Base-by-base conservation (phyloP, 2,113 vertebrate genomes). In the Nicator chloris region DNA sequence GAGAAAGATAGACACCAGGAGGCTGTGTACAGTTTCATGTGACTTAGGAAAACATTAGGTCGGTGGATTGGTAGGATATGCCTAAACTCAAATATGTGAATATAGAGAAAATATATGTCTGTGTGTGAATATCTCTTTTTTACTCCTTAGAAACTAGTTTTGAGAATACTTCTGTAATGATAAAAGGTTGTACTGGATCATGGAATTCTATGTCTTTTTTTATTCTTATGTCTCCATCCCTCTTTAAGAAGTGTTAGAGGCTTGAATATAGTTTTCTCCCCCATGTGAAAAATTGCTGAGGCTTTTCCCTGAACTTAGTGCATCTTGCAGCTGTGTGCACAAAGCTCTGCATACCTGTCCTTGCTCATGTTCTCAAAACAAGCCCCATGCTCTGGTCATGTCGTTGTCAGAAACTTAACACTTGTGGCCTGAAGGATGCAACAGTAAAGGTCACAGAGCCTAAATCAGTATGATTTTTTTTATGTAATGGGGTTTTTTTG, bases 41-140 rank as follows among this genome's bases (percentile, higher is more conserved):
- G 64, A 53, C 3, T n/a, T n/a, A 39, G 20, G n/a, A 42, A 50
- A 70, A 40, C 1, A 2, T n/a, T 56, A 56, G 18, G 15, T 42
- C 20, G 13, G 35, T 50, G 59, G 21, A 8, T 49, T 0, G 0
- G 20, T 39, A 44, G 18, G 31, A 59, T 49, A 49, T 77, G 21
- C 31, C 70, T 93, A 26, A 65, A 60, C 16, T 59, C 15, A n/a
- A 11, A 40, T 56, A 56, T 9, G 2, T 73, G 12, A 73, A 20
- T 72, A 15, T 24, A 73, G 8, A 53, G 10, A 64, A 31, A 40
- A 57, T 53, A 26, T 5, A 13, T 56, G 5, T 37, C 3, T 84
- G 0, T 31, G 53, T 61, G 9, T 44, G 26, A 56, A 47, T 42
- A 11, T 28, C 31, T 30, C 3, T 66, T 61, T 75, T 61, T 90